phyloP scores from a whole-genome alignment of 2,888 invertebrate genomes.

The Drosophila imparisetae region DNA sequence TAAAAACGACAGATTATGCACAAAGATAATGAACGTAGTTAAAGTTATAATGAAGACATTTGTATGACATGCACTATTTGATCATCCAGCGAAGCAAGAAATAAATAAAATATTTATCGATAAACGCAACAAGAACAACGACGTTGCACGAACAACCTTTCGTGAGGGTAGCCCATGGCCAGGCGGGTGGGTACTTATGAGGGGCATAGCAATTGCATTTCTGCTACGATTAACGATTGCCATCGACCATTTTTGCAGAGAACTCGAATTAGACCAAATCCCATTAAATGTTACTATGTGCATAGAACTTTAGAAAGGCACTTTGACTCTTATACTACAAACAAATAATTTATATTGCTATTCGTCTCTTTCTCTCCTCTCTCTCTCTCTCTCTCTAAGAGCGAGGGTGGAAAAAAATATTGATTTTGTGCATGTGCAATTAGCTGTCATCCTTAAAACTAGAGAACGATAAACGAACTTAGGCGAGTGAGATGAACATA shows the following conservation, averaged over 20 bases:
- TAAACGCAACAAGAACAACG: constrained; percentile 15
- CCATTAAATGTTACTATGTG: background rate
- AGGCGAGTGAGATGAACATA: background rate
- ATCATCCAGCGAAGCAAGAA: constrained; percentile 26
- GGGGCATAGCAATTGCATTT: background rate
- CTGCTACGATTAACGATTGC: background rate
- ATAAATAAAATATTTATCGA: constrained; percentile 28
- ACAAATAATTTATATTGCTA: background rate
- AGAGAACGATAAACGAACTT: background rate
- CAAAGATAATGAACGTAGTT: constrained; percentile 35
- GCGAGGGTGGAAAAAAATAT: background rate
- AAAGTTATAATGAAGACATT: constrained; percentile 57
- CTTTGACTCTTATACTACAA: background rate
- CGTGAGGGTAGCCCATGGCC: background rate
- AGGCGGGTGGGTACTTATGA: background rate
- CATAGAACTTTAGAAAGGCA: background rate
- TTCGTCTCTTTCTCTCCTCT: background rate
- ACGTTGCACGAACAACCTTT: constrained; percentile 10
- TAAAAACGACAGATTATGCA: constrained; percentile 34
- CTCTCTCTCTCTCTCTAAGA: background rate
- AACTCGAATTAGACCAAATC: background rate
- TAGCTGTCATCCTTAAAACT: background rate
- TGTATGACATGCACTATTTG: constrained; percentile 48
- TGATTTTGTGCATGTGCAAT: background rate
- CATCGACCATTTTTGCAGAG: background rate